Percentiles rank a stretch among this genome's conserved stretches.
These are phyloP conservation scores for Dynastes grantii DNA, from an alignment of 2,888 invertebrate species.

Conservation along the genomic window DNA sequence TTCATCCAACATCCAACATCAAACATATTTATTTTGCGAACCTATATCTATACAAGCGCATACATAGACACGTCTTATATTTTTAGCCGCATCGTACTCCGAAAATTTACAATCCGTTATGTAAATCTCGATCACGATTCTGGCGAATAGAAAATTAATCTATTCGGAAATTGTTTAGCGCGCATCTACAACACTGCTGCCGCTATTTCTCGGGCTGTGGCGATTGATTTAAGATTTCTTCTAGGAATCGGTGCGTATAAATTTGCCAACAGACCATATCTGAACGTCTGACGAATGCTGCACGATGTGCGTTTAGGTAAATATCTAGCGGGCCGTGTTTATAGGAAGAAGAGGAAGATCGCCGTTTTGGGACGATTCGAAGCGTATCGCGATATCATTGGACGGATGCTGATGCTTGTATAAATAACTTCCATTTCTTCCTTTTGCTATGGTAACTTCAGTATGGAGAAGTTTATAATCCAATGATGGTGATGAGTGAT, in stretches of 20 bases:
- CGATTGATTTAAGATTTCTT: conserved; percentile 30
- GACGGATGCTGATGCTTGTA: neutral
- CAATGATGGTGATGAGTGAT: too few relatives aligned
- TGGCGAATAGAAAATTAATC: conserved; percentile 37
- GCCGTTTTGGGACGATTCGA: neutral
- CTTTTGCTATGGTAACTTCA: neutral
- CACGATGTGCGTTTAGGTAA: neutral
- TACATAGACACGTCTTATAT: neutral
- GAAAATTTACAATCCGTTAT: conserved; percentile 43
- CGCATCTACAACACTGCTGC: neutral
- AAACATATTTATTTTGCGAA: neutral
- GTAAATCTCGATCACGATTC: conserved; percentile 18
- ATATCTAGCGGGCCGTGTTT: conserved; percentile 16
- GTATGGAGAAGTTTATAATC: too few relatives aligned
- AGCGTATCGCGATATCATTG: conserved; percentile 26
- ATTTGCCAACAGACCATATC: conserved; percentile 19
- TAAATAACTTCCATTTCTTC: neutral
- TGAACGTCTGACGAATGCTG: neutral
- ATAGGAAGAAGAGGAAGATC: conserved; percentile 5
- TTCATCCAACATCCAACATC: neutral
- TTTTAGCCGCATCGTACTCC: conserved; percentile 1
- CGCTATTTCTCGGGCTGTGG: neutral
- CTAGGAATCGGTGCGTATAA: conserved; percentile 28
- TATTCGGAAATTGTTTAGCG: conserved; percentile 36
- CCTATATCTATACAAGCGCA: neutral